Base-by-base conservation (phyloP, 2,797 vertebrate genomes). In the Salarias fasciatus region DNA sequence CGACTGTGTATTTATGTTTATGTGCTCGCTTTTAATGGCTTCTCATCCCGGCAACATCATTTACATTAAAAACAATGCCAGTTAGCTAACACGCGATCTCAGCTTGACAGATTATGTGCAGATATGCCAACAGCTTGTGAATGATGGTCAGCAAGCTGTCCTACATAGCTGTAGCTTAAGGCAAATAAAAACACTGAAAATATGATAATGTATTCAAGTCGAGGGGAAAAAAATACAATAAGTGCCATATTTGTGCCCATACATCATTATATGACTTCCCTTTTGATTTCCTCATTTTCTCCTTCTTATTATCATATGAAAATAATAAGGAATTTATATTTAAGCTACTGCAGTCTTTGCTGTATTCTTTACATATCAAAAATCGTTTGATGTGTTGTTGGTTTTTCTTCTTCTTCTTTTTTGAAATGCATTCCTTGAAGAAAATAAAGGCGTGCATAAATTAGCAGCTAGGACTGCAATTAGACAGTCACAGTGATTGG, bases 391-490 rank as follows among this genome's bases (percentile, higher is more conserved):
- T 92, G 90, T 93, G 59, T 77, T 24, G 18, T 24, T 24, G 18
- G 24, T 79, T 79, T 81, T 88, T 85, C 86, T 18, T 24, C 3
- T 24, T 18, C 18, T 24, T 3, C 18, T 24, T 24, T 79, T 88
- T 85, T 86, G 41, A 87, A 87, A 89, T 80, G 73, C 62, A 82
- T 86, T 88, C 82, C 86, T 87, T 85, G 82, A 86, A 84, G 86
- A 89, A 92, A 92, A 93, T 89, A 91, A 92, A 92, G 85, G 77
- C 82, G 68, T 83, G 87, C 83, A 91, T 93, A 92, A 79, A 93
- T 92, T 91, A 91, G 75, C 55, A 71, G 84, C 81, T 30, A 62
- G 67, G 75, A 77, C 86, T 88, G 88, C 87, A 92, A 91, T 91
- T 91, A 91, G 82, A 84, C 82, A 86, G 75, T 89, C 82, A 77